phyloP scores from a whole-genome alignment of 2,888 invertebrate genomes.

The Fragum fragum region DNA sequence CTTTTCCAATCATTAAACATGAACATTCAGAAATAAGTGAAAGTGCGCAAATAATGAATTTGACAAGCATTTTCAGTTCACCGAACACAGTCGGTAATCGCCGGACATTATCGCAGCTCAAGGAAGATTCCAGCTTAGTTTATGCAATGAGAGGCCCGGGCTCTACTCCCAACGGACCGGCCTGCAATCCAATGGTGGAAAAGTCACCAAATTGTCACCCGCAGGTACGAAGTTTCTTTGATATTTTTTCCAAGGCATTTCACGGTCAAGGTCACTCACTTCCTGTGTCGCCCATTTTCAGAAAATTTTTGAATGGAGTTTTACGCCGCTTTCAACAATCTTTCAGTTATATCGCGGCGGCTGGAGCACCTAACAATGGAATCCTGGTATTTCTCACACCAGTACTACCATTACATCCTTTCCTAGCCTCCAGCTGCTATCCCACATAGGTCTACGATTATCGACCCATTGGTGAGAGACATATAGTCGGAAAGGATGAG shows the following conservation, averaged over 20 bases:
- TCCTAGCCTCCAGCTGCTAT: too few relatives aligned
- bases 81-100: constrained; percentile 37
- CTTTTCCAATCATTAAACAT: constrained; percentile 76
- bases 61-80: constrained; percentile 75
- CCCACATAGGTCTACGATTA: too few relatives aligned
- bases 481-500: too few relatives aligned
- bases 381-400: too few relatives aligned
- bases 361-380: too few relatives aligned
- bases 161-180: constrained; percentile 61
- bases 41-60: constrained; percentile 77
- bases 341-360: too few relatives aligned
- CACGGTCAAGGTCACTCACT: constrained; percentile 5
- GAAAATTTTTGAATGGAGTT: background rate
- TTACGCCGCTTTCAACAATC: too few relatives aligned
- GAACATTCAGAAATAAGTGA: constrained; percentile 72
- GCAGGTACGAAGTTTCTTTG: constrained; percentile 69
- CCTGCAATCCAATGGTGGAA: constrained; percentile 63
- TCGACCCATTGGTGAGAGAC: too few relatives aligned
- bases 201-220: constrained; percentile 72
- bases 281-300: background rate
- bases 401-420: too few relatives aligned
- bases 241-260: background rate
- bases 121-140: constrained; percentile 59
- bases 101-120: constrained; percentile 66
- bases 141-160: constrained; percentile 52